Percentiles rank a stretch among this genome's conserved stretches.
These are phyloP conservation scores for Conus canariensis DNA, from an alignment of 2,888 invertebrate genomes.

Conservation along the genomic window DNA sequence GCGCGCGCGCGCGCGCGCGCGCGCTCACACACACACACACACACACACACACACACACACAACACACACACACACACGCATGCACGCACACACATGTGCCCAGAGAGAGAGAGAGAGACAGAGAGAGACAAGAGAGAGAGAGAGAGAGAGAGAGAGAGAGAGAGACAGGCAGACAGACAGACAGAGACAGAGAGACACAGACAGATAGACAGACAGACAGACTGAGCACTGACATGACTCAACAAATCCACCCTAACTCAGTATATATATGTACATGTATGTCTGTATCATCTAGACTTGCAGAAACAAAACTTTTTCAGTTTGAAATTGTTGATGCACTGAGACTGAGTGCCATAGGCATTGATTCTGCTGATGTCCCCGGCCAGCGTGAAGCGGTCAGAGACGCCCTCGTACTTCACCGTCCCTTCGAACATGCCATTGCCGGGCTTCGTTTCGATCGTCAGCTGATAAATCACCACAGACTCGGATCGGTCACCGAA, in stretches of 20 bases:
- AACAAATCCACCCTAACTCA: not conserved
- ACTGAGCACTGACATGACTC: too few relatives aligned
- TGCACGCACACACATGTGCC: not conserved
- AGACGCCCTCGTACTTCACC: constrained; percentile 85
- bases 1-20: not conserved
- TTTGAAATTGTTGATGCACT: constrained; percentile 72
- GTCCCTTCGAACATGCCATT: constrained; percentile 90
- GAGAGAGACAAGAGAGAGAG: not conserved
- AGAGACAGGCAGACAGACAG: not conserved
- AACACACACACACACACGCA: constrained; percentile 14
- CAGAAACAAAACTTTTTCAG: constrained; percentile 78
- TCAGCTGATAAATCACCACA: constrained; percentile 81
- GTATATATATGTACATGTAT: not conserved
- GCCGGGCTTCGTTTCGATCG: constrained; percentile 85
- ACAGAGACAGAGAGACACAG: too few relatives aligned
- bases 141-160: too few relatives aligned
- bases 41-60: constrained; percentile 24
- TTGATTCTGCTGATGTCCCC: constrained; percentile 83
- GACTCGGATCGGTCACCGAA: constrained; percentile 57
- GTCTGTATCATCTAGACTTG: not conserved
- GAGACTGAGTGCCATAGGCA: constrained; percentile 77
- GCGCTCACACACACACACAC: not conserved
- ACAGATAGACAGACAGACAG: too few relatives aligned
- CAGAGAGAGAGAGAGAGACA: too few relatives aligned
- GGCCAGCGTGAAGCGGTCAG: constrained; percentile 80